These are phyloP conservation scores for Noctua janthe DNA, from an alignment of 2,888 invertebrate genomes.

Conservation along the genomic window DNA sequence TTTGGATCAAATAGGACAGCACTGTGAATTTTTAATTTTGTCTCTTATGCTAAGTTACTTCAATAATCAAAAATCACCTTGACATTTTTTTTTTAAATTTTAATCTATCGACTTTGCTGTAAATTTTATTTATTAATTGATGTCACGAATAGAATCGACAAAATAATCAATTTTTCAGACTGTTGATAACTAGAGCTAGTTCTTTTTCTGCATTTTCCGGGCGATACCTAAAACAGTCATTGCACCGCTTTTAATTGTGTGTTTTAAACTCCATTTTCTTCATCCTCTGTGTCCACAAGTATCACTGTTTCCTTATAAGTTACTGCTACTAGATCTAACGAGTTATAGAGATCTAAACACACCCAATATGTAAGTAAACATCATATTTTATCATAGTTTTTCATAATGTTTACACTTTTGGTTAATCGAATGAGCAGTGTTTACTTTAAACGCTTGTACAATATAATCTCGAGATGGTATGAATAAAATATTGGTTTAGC, in stretches of 20 bases:
- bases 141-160: not conserved
- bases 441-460: constrained; percentile 38
- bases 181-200: not conserved
- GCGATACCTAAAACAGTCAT: not conserved
- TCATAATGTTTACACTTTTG: constrained; percentile 62
- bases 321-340: constrained; percentile 28
- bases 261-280: constrained; percentile 1
- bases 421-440: constrained; percentile 52
- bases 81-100: not conserved
- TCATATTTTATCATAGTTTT: constrained; percentile 63
- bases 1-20: not conserved
- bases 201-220: not conserved
- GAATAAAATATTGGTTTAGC: constrained; percentile 31
- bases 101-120: not conserved
- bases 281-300: constrained; percentile 1
- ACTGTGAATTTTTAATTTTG: not conserved
- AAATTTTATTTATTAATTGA: not conserved
- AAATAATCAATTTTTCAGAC: not conserved
- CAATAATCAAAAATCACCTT: not conserved
- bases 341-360: constrained; percentile 34
- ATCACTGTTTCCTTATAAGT: constrained; percentile 44
- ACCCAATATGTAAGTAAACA: constrained; percentile 50
- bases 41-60: not conserved
- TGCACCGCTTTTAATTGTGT: not conserved
- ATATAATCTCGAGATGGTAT: constrained; percentile 41